A percentile compares a stretch with the other conserved stretches of the same genome.
Conservation (phyloP, 2,797 vertebrate genomes). For the Pseudopleuronectes americanus region DNA sequence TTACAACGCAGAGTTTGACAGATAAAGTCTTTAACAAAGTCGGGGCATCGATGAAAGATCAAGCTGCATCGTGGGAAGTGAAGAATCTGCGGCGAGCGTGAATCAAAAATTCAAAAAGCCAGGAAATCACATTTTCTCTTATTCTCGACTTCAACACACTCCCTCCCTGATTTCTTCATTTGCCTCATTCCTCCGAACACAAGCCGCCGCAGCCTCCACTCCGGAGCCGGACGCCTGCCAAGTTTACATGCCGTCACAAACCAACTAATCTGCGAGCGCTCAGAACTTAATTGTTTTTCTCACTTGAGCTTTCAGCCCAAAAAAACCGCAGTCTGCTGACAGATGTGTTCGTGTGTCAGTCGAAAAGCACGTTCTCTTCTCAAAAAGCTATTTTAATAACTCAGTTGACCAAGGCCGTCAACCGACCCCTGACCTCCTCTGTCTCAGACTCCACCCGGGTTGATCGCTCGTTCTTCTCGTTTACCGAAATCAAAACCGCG, state of each 20-base stretch:
- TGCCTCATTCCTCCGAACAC: constrained; percentile 8
- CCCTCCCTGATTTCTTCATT: constrained; percentile 40
- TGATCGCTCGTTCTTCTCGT: not conserved
- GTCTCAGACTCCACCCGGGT: not conserved
- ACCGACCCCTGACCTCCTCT: not conserved
- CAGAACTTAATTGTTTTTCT: constrained; percentile 46
- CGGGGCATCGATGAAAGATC: not conserved
- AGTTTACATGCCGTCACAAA: constrained; percentile 49
- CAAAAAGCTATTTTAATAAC: constrained; percentile 12
- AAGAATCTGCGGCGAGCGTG: not conserved
- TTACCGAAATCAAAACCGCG: constrained; percentile 5
- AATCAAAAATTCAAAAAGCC: not conserved
- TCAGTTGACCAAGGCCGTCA: constrained; percentile 3
- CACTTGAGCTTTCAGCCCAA: constrained; percentile 34
- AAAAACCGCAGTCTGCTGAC: constrained; percentile 43
- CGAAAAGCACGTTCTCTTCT: not conserved
- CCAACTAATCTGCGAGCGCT: constrained; percentile 23
- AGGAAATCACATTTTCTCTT: constrained; percentile 3
- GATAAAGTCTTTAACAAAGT: not conserved
- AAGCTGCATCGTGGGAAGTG: not conserved
- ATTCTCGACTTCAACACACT: no score
- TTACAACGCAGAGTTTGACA: not conserved
- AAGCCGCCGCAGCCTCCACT: constrained; percentile 11
- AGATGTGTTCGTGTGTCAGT: constrained; percentile 25
- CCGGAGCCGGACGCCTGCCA: constrained; percentile 31